Percentiles rank a stretch among this genome's conserved stretches.
These are phyloP conservation scores for Ploceus nigricollis DNA, from an alignment of 2,113 vertebrate species.

Conservation along the genomic window DNA sequence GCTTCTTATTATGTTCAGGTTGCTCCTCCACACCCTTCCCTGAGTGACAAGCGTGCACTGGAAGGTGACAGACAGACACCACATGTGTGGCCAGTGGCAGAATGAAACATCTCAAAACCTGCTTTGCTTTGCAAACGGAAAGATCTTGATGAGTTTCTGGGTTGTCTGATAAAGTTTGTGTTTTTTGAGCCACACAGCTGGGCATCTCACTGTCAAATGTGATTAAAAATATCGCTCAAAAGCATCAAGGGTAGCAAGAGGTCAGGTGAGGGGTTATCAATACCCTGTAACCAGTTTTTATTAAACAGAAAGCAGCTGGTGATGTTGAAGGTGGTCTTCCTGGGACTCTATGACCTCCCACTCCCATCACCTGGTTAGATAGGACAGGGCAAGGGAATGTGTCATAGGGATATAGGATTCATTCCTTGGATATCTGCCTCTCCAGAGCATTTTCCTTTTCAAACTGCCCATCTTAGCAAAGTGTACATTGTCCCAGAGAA, in stretches of 20 bases:
- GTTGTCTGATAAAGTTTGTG: not conserved
- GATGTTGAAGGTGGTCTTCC: not conserved
- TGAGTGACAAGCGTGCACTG: not conserved
- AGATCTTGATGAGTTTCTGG: not conserved
- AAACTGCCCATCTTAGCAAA: not conserved
- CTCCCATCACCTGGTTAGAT: not conserved
- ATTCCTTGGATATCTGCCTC: not conserved
- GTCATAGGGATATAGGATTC: not conserved
- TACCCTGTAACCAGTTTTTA: not conserved
- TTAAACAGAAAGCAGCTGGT: not conserved
- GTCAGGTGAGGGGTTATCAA: not conserved
- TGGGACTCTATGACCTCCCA: not conserved
- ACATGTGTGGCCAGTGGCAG: not conserved
- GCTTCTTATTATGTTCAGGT: not conserved
- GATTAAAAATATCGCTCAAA: not conserved
- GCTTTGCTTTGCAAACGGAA: not conserved
- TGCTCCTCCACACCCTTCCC: not conserved
- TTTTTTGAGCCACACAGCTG: not conserved
- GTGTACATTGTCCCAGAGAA: not conserved
- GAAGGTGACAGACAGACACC: not conserved
- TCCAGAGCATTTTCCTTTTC: not conserved
- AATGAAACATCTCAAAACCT: not conserved
- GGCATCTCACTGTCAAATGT: not conserved
- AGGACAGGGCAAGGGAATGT: not conserved
- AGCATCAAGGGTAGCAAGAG: not conserved